phyloP scores from a whole-genome alignment of 2,888 invertebrate genomes.

The Scotopteryx bipunctaria region DNA sequence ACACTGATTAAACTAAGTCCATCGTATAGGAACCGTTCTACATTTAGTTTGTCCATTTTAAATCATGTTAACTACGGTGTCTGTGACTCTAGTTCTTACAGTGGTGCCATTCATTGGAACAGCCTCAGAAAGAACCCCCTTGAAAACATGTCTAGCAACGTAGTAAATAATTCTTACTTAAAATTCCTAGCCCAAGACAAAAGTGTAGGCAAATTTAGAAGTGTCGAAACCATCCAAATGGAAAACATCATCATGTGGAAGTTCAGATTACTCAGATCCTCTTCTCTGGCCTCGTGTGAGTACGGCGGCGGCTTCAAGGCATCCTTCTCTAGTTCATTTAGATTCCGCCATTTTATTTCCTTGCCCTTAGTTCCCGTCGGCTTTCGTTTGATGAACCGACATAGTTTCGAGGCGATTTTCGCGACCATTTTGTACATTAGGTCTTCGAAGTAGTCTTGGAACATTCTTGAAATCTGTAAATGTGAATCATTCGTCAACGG shows the following conservation, averaged over 20 bases:
- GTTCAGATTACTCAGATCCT: constrained; percentile 81
- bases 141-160: background rate
- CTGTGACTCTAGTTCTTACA: too few relatives aligned
- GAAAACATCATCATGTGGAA: constrained; percentile 90
- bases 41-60: too few relatives aligned
- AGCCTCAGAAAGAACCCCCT: too few relatives aligned
- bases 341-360: constrained; percentile 33
- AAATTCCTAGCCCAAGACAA: constrained; percentile 92
- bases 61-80: too few relatives aligned
- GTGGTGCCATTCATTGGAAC: too few relatives aligned
- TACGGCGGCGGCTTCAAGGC: constrained; percentile 25
- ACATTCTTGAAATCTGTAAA: constrained; percentile 87
- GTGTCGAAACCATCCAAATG: constrained; percentile 85
- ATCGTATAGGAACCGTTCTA: too few relatives aligned
- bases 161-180: constrained; percentile 80
- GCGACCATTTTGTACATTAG: constrained; percentile 78
- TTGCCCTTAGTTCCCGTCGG: constrained; percentile 22
- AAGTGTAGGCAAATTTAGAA: constrained; percentile 88
- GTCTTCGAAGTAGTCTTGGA: constrained; percentile 89
- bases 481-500: too few relatives aligned
- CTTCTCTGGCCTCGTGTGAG: constrained; percentile 42
- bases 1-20: too few relatives aligned
- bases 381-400: constrained; percentile 47
- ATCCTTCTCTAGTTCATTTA: constrained; percentile 33
- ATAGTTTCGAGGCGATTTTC: constrained; percentile 62